Evolutionary conservation across 2,888 invertebrate species (phyloP).

Genomic region (Coleophora flavipennella): DNA sequence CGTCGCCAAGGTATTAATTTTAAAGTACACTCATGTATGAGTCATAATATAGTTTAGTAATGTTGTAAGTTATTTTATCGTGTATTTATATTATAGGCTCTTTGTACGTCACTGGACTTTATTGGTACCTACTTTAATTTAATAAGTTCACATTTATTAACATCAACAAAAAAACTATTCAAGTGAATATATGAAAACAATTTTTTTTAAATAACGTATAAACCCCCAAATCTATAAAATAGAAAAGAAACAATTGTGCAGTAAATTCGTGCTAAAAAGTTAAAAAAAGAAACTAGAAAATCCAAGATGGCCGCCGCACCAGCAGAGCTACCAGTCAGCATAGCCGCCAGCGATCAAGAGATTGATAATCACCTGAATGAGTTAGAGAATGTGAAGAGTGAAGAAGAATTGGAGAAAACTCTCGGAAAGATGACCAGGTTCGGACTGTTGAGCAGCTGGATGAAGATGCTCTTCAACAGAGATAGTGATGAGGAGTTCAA

Average conservation of each 20-base stretch:
- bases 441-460: constrained; percentile 44
- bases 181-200: too few species aligned
- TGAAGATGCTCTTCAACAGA: constrained; percentile 49
- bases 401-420: constrained; percentile 43
- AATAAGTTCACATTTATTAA: too few species aligned
- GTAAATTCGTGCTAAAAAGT: neutral
- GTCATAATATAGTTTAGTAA: too few species aligned
- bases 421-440: constrained; percentile 29
- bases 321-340: constrained; percentile 5
- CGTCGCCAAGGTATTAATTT: too few species aligned
- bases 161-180: too few species aligned
- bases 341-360: constrained; percentile 21
- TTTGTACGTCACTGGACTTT: too few species aligned
- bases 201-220: too few species aligned
- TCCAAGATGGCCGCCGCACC: constrained; percentile 15
- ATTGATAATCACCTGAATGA: constrained; percentile 39
- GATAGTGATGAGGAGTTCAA: constrained; percentile 36
- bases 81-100: too few species aligned
- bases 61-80: too few species aligned
- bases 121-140: too few species aligned
- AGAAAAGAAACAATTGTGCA: neutral
- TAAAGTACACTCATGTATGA: too few species aligned
- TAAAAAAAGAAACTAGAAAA: constrained; percentile 2
- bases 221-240: neutral
- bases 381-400: constrained; percentile 29